These are phyloP conservation scores for Exaiptasia diaphana DNA, from an alignment of 64 coral and sea anemone genomes.

Conservation along the genomic window DNA sequence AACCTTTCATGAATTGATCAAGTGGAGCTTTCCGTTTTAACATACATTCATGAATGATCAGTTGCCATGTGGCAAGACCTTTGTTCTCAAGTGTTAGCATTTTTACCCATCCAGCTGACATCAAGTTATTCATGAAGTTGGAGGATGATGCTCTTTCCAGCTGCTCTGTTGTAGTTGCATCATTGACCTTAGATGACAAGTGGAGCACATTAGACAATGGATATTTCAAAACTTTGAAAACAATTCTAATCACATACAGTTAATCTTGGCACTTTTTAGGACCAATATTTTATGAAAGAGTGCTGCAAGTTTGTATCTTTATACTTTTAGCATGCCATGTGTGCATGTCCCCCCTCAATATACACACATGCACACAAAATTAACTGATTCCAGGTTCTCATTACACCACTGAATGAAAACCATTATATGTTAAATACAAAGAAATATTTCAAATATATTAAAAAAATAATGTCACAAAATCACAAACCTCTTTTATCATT, in stretches of 20 bases:
- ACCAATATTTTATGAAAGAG: too few relatives aligned
- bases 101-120: slow-evolving; percentile 34
- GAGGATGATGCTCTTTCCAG: slow-evolving; percentile 4
- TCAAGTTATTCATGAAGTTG: neutral
- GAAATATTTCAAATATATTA: too few relatives aligned
- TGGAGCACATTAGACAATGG: neutral
- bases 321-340: too few relatives aligned
- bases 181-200: slow-evolving; percentile 4
- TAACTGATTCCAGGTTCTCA: too few relatives aligned
- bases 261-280: neutral
- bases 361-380: too few relatives aligned
- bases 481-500: slow-evolving; percentile 42
- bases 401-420: too few relatives aligned
- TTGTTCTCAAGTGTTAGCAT: slow-evolving; percentile 36
- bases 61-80: slow-evolving; percentile 36
- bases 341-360: too few relatives aligned
- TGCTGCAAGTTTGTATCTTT: too few relatives aligned
- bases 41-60: slow-evolving; percentile 35
- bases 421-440: too few relatives aligned
- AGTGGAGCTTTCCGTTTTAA: slow-evolving; percentile 33
- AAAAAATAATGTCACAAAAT: too few relatives aligned
- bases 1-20: slow-evolving; percentile 28
- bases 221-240: slow-evolving; percentile 1
- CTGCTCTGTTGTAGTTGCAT: neutral
- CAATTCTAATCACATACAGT: neutral